phyloP scores from a whole-genome alignment of 2,797 vertebrate species.

The Myoxocephalus aenaeus region DNA sequence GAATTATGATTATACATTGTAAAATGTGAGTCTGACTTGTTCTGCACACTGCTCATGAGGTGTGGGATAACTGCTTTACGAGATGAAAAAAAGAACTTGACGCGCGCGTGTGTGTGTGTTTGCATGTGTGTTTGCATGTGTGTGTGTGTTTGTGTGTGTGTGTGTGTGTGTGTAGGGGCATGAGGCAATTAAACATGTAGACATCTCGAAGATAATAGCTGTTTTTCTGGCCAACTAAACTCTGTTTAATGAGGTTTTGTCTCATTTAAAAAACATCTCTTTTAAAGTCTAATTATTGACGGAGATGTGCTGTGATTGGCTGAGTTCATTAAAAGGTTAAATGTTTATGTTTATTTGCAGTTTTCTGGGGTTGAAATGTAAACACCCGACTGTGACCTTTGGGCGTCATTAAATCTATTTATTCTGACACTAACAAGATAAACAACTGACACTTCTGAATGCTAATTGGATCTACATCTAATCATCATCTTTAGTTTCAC shows the following conservation, averaged over 20 bases:
- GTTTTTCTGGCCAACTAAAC: not conserved
- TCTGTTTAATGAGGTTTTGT: slow-evolving; percentile 1
- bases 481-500: not conserved
- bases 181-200: not conserved
- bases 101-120: not conserved
- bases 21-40: too few species aligned
- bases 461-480: not conserved
- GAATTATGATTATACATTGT: too few species aligned
- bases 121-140: too few species aligned
- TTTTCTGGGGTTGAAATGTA: not conserved
- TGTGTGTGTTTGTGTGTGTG: too few species aligned
- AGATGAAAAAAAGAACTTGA: too few species aligned
- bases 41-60: too few species aligned
- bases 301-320: not conserved
- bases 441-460: slow-evolving; percentile 12
- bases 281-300: not conserved
- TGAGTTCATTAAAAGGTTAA: not conserved
- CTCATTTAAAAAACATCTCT: not conserved
- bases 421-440: slow-evolving; percentile 17
- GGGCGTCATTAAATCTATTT: not conserved
- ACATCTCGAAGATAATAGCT: not conserved
- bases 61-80: too few species aligned
- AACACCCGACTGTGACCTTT: slow-evolving; percentile 17
- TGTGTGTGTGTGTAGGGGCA: too few species aligned
- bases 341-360: slow-evolving; percentile 3